A percentile compares a stretch with the other conserved stretches of the same genome.
phyloP scores from a whole-genome alignment of 2,888 invertebrate genomes.

The Ichneumoninae sp. region DNA sequence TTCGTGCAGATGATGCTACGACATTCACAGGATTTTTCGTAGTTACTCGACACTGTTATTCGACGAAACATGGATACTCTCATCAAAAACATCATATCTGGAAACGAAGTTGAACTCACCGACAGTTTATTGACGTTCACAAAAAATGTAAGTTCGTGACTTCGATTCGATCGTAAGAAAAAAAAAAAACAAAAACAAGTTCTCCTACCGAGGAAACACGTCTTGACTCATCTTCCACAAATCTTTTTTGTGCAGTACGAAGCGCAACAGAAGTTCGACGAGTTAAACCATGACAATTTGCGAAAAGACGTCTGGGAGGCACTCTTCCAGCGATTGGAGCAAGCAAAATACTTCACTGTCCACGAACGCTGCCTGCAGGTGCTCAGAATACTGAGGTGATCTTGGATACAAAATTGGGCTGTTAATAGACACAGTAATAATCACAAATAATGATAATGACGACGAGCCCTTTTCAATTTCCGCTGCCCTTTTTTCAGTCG shows the following conservation, averaged over 20 bases:
- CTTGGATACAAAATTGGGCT: background rate
- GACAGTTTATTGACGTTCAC: conserved; percentile 82
- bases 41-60: background rate
- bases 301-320: conserved; percentile 87
- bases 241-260: conserved; percentile 84
- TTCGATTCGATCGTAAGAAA: conserved; percentile 10
- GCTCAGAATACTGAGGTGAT: conserved; percentile 89
- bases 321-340: conserved; percentile 87
- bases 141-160: conserved; percentile 81
- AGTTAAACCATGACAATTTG: conserved; percentile 85
- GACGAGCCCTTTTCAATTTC: conserved; percentile 18
- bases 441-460: background rate
- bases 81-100: conserved; percentile 73
- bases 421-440: too few relatives aligned
- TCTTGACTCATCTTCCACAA: conserved; percentile 27
- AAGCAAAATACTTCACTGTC: conserved; percentile 84
- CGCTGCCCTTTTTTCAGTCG: conserved; percentile 86
- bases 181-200: background rate
- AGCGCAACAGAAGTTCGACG: conserved; percentile 87
- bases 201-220: background rate
- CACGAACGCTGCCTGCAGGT: conserved; percentile 87
- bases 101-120: conserved; percentile 74
- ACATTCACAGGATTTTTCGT: background rate
- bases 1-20: background rate
- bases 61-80: conserved; percentile 67